Evolutionary conservation across 2,888 invertebrate species (phyloP).

Genomic region (Volucella zonaria): DNA sequence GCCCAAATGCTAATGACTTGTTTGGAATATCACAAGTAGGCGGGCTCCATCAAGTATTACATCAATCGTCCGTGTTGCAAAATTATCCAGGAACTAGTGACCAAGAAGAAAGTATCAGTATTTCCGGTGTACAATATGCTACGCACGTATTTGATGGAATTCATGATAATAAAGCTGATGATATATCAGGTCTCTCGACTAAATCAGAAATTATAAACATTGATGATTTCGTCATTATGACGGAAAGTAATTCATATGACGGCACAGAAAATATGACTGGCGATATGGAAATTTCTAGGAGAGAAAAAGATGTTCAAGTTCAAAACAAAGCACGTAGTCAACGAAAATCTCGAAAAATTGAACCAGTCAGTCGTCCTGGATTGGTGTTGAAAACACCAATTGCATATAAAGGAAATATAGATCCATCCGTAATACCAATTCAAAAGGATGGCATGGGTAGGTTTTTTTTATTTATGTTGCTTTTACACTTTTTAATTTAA

Average conservation of each 20-base stretch:
- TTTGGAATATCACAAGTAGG: slow-evolving; percentile 81
- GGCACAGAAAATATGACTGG: slow-evolving; percentile 79
- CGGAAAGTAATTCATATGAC: slow-evolving; percentile 82
- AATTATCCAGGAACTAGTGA: slow-evolving; percentile 80
- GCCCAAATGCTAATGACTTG: slow-evolving; percentile 80
- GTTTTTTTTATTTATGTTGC: slow-evolving; percentile 78
- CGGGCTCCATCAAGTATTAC: slow-evolving; percentile 81
- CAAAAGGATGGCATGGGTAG: slow-evolving; percentile 95
- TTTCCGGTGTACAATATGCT: slow-evolving; percentile 72
- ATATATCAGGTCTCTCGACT: slow-evolving; percentile 78
- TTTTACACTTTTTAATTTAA: slow-evolving; percentile 62
- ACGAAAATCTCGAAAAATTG: slow-evolving; percentile 85
- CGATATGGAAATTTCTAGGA: slow-evolving; percentile 75
- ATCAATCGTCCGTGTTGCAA: slow-evolving; percentile 81
- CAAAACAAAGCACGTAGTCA: slow-evolving; percentile 76
- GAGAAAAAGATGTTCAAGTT: slow-evolving; percentile 51
- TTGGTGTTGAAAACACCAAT: slow-evolving; percentile 90
- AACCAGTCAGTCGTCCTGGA: slow-evolving; percentile 89
- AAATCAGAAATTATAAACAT: slow-evolving; percentile 82
- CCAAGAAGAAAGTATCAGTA: slow-evolving; percentile 76
- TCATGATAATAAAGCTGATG: slow-evolving; percentile 74
- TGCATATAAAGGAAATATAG: slow-evolving; percentile 90
- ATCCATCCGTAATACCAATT: slow-evolving; percentile 93
- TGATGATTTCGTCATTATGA: slow-evolving; percentile 82
- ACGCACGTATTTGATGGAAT: slow-evolving; percentile 75